A percentile compares a stretch with the other conserved stretches of the same genome.
Conservation (phyloP, 2,797 vertebrate genomes). For the Rhinogobio ventralis region DNA sequence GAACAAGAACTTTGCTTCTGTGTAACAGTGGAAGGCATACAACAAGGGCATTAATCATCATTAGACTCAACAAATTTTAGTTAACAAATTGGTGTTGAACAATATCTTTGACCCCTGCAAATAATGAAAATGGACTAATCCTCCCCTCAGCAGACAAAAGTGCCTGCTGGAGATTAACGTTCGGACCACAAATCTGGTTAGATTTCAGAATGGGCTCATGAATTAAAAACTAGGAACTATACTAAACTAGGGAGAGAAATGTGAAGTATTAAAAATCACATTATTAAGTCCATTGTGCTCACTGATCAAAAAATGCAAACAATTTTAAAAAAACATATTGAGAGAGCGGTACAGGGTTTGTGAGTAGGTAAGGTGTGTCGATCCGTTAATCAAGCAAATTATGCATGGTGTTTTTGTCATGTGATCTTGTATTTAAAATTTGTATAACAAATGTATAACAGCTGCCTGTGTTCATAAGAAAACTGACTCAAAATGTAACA, state of each 20-base stretch:
- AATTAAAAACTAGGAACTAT: constrained; percentile 44
- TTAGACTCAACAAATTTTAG: constrained; percentile 66
- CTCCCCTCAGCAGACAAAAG: constrained; percentile 34
- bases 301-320: background rate
- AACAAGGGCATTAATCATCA: constrained; percentile 69
- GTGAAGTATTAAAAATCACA: constrained; percentile 1
- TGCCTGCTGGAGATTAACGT: constrained; percentile 69
- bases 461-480: background rate
- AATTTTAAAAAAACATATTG: background rate
- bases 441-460: background rate
- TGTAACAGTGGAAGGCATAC: constrained; percentile 54
- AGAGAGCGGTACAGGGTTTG: background rate
- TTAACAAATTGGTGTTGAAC: constrained; percentile 71
- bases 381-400: background rate
- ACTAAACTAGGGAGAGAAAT: background rate
- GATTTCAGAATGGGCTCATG: constrained; percentile 65
- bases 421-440: background rate
- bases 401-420: background rate
- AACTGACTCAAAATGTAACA: background rate
- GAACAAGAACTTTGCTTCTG: constrained; percentile 48
- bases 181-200: constrained; percentile 68
- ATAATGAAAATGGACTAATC: constrained; percentile 76
- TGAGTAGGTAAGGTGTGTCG: background rate
- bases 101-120: constrained; percentile 64
- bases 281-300: constrained; percentile 28